Percentiles rank a stretch among this genome's conserved stretches.
Conservation (phyloP, 1,140 invertebrate genomes). For the Pseudomyrmex dendroicus region DNA sequence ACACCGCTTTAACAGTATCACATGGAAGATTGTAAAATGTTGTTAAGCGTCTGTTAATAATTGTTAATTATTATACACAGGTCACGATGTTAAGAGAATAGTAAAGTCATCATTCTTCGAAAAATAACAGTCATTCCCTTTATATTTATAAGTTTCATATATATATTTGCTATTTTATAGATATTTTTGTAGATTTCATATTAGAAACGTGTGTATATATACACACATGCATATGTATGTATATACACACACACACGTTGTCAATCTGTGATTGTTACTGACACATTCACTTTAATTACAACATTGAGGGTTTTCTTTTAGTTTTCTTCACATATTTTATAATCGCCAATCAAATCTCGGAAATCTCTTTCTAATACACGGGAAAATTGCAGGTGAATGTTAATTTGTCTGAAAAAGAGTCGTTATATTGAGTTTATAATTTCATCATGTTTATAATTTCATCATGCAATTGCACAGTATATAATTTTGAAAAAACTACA, state of each 20-base stretch:
- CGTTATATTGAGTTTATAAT: constrained; percentile 32
- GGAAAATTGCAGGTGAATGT: not conserved
- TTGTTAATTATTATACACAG: constrained; percentile 28
- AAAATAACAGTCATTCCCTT: constrained; percentile 48
- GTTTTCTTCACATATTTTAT: constrained; percentile 38
- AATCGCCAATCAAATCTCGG: not conserved
- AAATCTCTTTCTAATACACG: constrained; percentile 13
- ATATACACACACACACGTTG: constrained; percentile 28
- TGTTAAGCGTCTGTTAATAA: not conserved
- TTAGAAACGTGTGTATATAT: not conserved
- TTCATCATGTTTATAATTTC: constrained; percentile 14
- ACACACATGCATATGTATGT: constrained; percentile 7
- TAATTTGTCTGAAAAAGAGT: constrained; percentile 12
- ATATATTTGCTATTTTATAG: constrained; percentile 22
- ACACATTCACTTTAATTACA: constrained; percentile 27
- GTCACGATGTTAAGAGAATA: constrained; percentile 6
- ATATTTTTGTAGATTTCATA: not conserved
- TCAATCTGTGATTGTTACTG: constrained; percentile 41
- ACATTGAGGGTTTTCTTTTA: too few relatives aligned
- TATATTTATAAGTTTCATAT: constrained; percentile 18
- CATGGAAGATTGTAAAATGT: constrained; percentile 50
- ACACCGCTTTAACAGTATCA: not conserved
- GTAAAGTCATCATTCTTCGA: constrained; percentile 36
- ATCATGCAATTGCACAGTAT: constrained; percentile 3
- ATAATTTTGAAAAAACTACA: constrained; percentile 45